A percentile compares a stretch with the other conserved stretches of the same genome.
These are phyloP conservation scores for Luffia ferchaultella DNA, from an alignment of 2,888 invertebrate genomes.

Conservation along the genomic window DNA sequence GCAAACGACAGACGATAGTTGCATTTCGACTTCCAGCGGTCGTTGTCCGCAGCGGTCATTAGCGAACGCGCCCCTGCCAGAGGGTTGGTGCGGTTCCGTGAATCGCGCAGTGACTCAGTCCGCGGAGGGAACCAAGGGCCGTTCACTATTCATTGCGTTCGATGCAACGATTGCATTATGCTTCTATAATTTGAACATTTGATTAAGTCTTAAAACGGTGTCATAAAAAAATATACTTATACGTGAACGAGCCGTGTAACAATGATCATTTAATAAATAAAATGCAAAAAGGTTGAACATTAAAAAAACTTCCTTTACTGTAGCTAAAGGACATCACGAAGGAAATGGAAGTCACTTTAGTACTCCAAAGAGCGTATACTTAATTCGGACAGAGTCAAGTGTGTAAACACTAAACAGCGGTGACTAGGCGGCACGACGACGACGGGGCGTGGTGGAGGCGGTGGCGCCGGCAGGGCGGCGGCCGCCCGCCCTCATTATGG, in stretches of 20 bases:
- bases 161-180: not conserved
- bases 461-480: constrained; percentile 21
- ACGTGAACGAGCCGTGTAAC: too few relatives aligned
- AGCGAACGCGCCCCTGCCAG: constrained; percentile 43
- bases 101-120: constrained; percentile 47
- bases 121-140: constrained; percentile 31
- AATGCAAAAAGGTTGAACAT: too few relatives aligned
- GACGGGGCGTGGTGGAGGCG: constrained; percentile 16
- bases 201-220: too few relatives aligned
- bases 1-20: constrained; percentile 18
- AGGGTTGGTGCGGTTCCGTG: constrained; percentile 53
- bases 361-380: not conserved
- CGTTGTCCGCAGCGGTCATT: constrained; percentile 48
- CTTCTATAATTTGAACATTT: too few relatives aligned
- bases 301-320: too few relatives aligned
- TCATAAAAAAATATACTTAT: too few relatives aligned
- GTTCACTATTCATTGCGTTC: constrained; percentile 30
- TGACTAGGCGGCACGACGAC: constrained; percentile 4
- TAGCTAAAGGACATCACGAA: too few relatives aligned
- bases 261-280: too few relatives aligned
- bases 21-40: constrained; percentile 37
- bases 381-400: not conserved
- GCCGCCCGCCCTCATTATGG: not conserved
- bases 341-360: too few relatives aligned
- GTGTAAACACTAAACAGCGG: not conserved